Percentiles rank a stretch among this genome's conserved stretches.
Evolutionary conservation across 2,888 invertebrate species (phyloP).

Genomic region (Synergus japonicus): DNA sequence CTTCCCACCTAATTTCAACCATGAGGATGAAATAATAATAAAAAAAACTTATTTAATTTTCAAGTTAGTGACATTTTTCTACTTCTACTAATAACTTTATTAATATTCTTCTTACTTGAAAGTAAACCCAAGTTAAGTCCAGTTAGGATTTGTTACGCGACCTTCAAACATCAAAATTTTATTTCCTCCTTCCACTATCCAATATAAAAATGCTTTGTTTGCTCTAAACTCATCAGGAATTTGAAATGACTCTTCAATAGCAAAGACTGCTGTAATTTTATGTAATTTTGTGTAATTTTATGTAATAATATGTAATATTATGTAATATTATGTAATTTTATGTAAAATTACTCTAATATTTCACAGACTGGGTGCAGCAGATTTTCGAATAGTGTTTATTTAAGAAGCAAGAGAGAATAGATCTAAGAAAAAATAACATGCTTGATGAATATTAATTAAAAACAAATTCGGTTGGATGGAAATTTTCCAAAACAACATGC

Average conservation of each 20-base stretch:
- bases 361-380: not conserved
- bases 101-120: slow-evolving; percentile 9
- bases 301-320: no score
- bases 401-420: not conserved
- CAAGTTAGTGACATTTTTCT: not conserved
- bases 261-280: not conserved
- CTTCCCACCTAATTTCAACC: not conserved
- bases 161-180: slow-evolving; percentile 26
- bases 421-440: not conserved
- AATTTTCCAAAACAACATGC: no score
- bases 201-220: slow-evolving; percentile 20
- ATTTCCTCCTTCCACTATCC: slow-evolving; percentile 10
- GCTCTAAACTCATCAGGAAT: slow-evolving; percentile 4
- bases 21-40: not conserved
- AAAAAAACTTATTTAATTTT: not conserved
- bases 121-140: not conserved
- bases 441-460: not conserved
- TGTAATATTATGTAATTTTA: not conserved
- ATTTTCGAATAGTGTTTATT: not conserved
- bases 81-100: not conserved
- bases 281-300: no score
- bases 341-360: not conserved
- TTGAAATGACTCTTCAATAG: slow-evolving; percentile 4
- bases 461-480: not conserved
- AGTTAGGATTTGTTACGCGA: slow-evolving; percentile 9